Percentiles rank a stretch among this genome's conserved stretches.
These are phyloP conservation scores for Drosophila biarmipes DNA, from an alignment of 1,140 invertebrate genomes.

Conservation along the genomic window DNA sequence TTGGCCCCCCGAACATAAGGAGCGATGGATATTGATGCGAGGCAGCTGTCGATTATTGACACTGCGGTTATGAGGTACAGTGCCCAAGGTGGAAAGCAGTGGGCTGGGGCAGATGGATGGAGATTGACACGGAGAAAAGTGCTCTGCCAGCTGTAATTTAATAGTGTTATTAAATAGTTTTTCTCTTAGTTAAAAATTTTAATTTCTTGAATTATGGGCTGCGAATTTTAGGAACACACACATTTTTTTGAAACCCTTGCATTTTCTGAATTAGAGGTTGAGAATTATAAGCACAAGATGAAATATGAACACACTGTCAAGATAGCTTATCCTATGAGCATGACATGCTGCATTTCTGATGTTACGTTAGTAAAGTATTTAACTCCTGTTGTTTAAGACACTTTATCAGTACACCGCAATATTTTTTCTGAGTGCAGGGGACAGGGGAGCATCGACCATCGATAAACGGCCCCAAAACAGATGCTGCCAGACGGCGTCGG, in stretches of 20 bases:
- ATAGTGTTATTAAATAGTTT: neutral
- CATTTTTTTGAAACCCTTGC: neutral
- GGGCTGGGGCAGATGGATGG: neutral
- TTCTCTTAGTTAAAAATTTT: too few species aligned
- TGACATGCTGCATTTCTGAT: too few species aligned
- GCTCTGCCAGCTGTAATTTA: neutral
- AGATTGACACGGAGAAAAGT: neutral
- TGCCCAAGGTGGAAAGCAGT: slow-evolving; percentile 6
- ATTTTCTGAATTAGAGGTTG: neutral
- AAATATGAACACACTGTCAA: neutral
- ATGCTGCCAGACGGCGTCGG: slow-evolving; percentile 70
- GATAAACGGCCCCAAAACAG: slow-evolving; percentile 72
- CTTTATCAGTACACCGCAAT: too few species aligned
- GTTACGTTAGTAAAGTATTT: neutral
- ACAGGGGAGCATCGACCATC: slow-evolving; percentile 42
- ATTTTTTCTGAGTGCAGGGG: slow-evolving; percentile 13
- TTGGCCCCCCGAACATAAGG: slow-evolving; percentile 4
- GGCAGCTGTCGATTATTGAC: slow-evolving; percentile 81
- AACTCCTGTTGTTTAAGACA: neutral
- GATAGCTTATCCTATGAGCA: rapidly evolving
- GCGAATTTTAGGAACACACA: neutral
- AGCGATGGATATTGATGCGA: slow-evolving; percentile 61
- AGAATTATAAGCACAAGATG: neutral
- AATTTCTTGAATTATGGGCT: neutral
- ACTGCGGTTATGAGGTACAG: slow-evolving; percentile 61